Evolutionary conservation across 2,797 vertebrate species (phyloP).

Genomic region (Muscicapa striata): DNA sequence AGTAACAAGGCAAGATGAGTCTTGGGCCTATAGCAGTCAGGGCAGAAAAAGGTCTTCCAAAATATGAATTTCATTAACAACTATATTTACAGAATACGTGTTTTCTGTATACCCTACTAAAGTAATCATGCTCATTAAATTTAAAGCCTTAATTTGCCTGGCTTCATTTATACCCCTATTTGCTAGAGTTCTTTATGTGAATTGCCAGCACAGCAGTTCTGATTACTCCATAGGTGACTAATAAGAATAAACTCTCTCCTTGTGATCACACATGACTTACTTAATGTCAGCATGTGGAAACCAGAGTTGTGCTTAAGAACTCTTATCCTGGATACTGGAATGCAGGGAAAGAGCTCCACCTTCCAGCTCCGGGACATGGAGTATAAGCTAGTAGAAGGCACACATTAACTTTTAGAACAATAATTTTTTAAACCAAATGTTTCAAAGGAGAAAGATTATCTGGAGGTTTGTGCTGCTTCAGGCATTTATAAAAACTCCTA

Average conservation of each 20-base stretch:
- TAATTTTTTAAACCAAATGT: neutral
- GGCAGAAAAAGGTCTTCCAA: neutral
- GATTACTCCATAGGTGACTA: neutral
- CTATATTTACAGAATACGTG: accelerated
- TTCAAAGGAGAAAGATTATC: too few relatives aligned
- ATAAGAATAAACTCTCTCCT: neutral
- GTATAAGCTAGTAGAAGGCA: neutral
- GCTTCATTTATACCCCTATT: neutral
- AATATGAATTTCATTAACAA: neutral
- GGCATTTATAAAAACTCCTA: neutral
- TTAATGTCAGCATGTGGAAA: neutral
- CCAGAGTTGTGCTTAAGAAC: neutral
- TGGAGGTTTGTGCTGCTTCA: neutral
- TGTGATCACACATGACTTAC: neutral
- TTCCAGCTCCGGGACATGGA: neutral
- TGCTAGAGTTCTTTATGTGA: neutral
- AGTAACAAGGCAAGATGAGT: neutral
- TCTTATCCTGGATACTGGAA: neutral
- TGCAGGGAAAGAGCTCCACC: neutral
- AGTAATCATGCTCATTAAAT: neutral
- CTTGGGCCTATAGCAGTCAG: neutral
- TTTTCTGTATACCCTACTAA: neutral
- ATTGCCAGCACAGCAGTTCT: neutral
- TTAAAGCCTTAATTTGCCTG: neutral
- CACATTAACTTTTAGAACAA: neutral